phyloP scores from a whole-genome alignment of 2,113 vertebrate species.

The Chamaea fasciata region DNA sequence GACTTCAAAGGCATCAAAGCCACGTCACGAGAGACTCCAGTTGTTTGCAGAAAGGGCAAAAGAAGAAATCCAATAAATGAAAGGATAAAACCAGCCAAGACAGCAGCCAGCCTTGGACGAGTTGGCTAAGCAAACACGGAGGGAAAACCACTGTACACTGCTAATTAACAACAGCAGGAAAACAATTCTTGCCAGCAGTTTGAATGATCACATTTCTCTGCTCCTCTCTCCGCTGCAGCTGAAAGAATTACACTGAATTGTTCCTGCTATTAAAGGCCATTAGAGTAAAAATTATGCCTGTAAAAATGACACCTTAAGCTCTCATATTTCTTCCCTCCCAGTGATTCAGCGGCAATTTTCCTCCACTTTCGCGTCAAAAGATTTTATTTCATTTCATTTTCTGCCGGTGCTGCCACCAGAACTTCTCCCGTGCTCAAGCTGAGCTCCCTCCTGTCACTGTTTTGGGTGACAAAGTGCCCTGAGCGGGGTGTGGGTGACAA shows the following conservation, averaged over 20 bases:
- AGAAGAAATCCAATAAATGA: background rate
- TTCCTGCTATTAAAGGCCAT: conserved; percentile 45
- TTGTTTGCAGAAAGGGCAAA: background rate
- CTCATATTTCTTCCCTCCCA: conserved; percentile 12
- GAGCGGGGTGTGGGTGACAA: background rate
- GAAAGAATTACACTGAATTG: conserved; percentile 26
- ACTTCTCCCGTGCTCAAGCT: background rate
- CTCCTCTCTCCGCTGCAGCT: conserved; percentile 7
- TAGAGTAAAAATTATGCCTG: conserved; percentile 50
- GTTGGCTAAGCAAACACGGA: conserved; percentile 1
- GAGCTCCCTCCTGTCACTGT: background rate
- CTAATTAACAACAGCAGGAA: conserved; percentile 27
- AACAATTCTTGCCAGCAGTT: background rate
- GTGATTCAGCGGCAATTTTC: conserved; percentile 50
- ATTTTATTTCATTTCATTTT: background rate
- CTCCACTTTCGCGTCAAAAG: conserved; percentile 22
- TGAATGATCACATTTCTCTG: conserved; percentile 3
- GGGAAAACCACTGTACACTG: background rate
- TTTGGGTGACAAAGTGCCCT: background rate
- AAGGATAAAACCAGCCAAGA: background rate
- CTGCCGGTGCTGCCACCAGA: background rate
- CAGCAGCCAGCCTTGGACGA: background rate
- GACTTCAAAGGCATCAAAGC: background rate
- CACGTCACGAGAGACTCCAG: background rate
- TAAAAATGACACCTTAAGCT: conserved; percentile 42